Percentiles rank a stretch among this genome's conserved stretches.
These are phyloP conservation scores for Latrodectus elegans DNA, from an alignment of 2,888 invertebrate species.

Conservation along the genomic window DNA sequence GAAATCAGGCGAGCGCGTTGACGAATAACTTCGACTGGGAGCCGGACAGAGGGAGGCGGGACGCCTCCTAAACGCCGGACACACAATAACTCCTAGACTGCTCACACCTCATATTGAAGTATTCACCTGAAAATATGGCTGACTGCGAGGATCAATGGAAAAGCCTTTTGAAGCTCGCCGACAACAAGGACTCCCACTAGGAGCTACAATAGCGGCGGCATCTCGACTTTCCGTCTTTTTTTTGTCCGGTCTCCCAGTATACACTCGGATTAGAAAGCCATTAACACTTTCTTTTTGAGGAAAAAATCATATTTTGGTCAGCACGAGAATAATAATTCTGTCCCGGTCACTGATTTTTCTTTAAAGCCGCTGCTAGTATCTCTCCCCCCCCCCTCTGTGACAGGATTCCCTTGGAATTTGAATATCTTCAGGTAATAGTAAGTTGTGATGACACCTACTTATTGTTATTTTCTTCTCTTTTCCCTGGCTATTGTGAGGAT, in stretches of 20 bases:
- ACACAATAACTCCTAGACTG: slow-evolving; percentile 51
- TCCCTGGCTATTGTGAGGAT: too few species aligned
- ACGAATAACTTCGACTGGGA: slow-evolving; percentile 49
- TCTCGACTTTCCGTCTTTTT: slow-evolving; percentile 49
- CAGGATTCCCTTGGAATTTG: too few species aligned
- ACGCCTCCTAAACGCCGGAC: slow-evolving; percentile 24
- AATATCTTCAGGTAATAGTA: too few species aligned
- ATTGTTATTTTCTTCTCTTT: too few species aligned
- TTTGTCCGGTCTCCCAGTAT: background rate
- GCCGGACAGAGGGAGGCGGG: slow-evolving; percentile 56
- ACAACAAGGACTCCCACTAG: slow-evolving; percentile 58
- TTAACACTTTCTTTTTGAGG: slow-evolving; percentile 52
- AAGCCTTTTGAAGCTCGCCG: slow-evolving; percentile 53
- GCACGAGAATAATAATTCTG: background rate
- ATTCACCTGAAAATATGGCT: slow-evolving; percentile 52
- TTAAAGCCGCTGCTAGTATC: too few species aligned
- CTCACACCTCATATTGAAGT: slow-evolving; percentile 70
- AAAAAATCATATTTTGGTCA: background rate
- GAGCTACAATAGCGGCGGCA: slow-evolving; percentile 38
- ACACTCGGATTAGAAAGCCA: slow-evolving; percentile 62
- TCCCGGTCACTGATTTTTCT: too few species aligned
- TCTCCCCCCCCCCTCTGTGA: too few species aligned
- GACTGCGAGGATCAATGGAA: slow-evolving; percentile 31
- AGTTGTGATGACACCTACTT: too few species aligned
- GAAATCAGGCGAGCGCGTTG: slow-evolving; percentile 54